Evolutionary conservation across 1,140 invertebrate species (phyloP), one percentile per base, ranked within the genome.

Genomic region (Brachionus rubens): DNA sequence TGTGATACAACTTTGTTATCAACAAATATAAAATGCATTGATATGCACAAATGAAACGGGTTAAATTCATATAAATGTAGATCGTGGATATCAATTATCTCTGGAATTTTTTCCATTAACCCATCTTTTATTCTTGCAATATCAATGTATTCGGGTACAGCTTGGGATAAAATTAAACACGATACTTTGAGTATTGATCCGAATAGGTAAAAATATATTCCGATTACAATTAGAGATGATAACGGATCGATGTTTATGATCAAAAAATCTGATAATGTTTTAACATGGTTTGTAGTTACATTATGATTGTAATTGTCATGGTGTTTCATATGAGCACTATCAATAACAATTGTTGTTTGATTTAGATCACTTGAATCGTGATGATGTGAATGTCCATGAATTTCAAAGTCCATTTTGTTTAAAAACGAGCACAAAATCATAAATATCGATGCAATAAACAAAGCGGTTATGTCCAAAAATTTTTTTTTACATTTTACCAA

Each of bases 1-100:
- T 43, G 36, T 3, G 36, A 43, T 12, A 2, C n/a, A 21, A 21
- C 21, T 30, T 41, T 24, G n/a, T 43, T 28, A 24, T 65, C 36
- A 24, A 30, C 36, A 24, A 65, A 24, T 3, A 43, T 24, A 43
- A 65, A 65, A 43, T 65, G 59, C 33, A 65, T 41, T n/a, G 59
- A 65, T 24, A 65, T 65, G 21, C 59, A 65, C 24, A 65, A 65
- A 65, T 65, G 59, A 24, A 65, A 65, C 41, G 59, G 59, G 36
- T 65, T 65, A 43, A 43, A 65, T 26, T 65, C 59, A 21, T 65
- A 65, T 36, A 65, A 65, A 28, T 65, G 40, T n/a, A 65, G 24
- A 21, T 16, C 14, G 14, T 65, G 59, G 4, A 65, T 43, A 43
- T 43, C 43, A 1, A 24, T 14, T 5, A 65, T 43, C 10, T 0